These are phyloP conservation scores for Oryzias melastigma DNA, from an alignment of 2,113 vertebrate species.

Conservation along the genomic window DNA sequence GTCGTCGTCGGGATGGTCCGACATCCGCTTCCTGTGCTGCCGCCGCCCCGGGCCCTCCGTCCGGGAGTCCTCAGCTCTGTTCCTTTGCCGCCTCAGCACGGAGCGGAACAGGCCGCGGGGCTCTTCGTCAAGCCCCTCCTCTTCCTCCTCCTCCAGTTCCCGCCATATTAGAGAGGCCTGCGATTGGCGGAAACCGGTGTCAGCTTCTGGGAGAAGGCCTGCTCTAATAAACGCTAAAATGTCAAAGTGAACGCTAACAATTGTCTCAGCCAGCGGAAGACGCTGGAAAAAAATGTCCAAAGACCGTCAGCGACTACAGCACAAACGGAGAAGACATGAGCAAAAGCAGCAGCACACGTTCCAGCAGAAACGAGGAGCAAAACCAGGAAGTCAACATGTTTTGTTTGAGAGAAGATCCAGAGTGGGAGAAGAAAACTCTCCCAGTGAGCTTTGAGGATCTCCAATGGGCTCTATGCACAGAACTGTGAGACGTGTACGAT, in stretches of 20 bases:
- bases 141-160: slow-evolving; percentile 98
- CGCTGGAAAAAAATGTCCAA: too few species aligned
- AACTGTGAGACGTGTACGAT: too few species aligned
- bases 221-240: slow-evolving; percentile 55
- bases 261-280: not conserved
- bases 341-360: too few species aligned
- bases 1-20: slow-evolving; percentile 84
- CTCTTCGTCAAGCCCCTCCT: slow-evolving; percentile 73
- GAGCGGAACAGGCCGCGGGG: slow-evolving; percentile 71
- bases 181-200: slow-evolving; percentile 96
- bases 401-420: too few species aligned
- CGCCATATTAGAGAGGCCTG: slow-evolving; percentile 99
- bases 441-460: too few species aligned
- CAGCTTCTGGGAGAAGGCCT: slow-evolving; percentile 83
- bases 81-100: slow-evolving; percentile 56
- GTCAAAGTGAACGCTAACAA: slow-evolving; percentile 5
- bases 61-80: slow-evolving; percentile 50
- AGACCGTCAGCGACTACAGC: too few species aligned
- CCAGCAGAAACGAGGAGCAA: too few species aligned
- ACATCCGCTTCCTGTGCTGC: slow-evolving; percentile 61
- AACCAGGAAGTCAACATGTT: too few species aligned
- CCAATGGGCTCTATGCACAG: too few species aligned
- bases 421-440: too few species aligned
- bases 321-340: too few species aligned
- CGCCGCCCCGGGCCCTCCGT: slow-evolving; percentile 33